Conservation (phyloP, 1,140 invertebrate genomes). For the Drosophila insularis region DNA sequence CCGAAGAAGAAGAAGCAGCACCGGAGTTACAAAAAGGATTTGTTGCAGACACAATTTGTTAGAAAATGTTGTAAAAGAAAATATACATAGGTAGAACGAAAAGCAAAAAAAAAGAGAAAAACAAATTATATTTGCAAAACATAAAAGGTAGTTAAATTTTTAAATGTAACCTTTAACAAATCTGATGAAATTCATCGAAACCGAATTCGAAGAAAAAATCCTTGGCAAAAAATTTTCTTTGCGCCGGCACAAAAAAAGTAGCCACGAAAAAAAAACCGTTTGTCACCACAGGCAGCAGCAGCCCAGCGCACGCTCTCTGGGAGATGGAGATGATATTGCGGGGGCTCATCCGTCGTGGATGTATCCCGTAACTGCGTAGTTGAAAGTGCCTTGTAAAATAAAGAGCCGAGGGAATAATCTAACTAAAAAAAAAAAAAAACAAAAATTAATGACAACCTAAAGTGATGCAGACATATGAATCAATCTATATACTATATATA, state of each 20-base stretch:
- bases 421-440: not conserved
- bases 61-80: slow-evolving; percentile 21
- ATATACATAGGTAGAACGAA: slow-evolving; percentile 8
- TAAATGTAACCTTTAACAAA: not conserved
- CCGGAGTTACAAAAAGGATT: slow-evolving; percentile 41
- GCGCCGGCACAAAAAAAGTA: slow-evolving; percentile 39
- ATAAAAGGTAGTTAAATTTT: not conserved
- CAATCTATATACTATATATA: not conserved
- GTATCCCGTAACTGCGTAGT: slow-evolving; percentile 66
- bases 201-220: slow-evolving; percentile 2
- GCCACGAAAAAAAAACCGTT: slow-evolving; percentile 6
- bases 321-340: slow-evolving; percentile 30
- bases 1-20: slow-evolving; percentile 15
- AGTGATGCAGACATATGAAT: not conserved
- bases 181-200: slow-evolving; percentile 2
- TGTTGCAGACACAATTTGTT: slow-evolving; percentile 43
- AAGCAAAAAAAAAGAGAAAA: not conserved
- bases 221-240: slow-evolving; percentile 29
- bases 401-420: not conserved
- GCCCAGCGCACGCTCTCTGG: slow-evolving; percentile 26
- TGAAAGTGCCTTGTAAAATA: slow-evolving; percentile 16
- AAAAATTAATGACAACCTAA: not conserved
- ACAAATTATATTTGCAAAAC: not conserved
- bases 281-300: slow-evolving; percentile 25
- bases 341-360: slow-evolving; percentile 70